A percentile compares a stretch with the other conserved stretches of the same genome.
Conservation (phyloP, 2,113 vertebrate species). For the Eulacestoma nigropectus region DNA sequence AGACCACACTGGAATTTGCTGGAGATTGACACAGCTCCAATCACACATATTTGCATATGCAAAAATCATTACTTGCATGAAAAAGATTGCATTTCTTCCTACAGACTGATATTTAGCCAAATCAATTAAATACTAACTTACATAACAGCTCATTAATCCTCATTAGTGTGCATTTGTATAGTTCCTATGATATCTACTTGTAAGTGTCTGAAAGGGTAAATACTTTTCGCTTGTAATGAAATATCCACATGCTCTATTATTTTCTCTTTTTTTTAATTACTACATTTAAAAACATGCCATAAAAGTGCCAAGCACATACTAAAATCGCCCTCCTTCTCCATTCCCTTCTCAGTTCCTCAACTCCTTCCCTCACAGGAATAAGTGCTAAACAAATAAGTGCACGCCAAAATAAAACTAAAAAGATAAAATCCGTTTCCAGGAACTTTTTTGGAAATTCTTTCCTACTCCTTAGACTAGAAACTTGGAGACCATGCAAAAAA, state of each 20-base stretch:
- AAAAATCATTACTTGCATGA: neutral
- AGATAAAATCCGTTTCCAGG: neutral
- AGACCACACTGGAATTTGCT: neutral
- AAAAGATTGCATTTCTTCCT: neutral
- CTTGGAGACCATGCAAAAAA: neutral
- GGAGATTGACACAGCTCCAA: neutral
- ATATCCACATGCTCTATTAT: neutral
- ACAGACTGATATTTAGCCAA: neutral
- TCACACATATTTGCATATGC: conserved; percentile 17
- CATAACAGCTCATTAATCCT: neutral
- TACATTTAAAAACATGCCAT: neutral
- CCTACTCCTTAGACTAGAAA: neutral
- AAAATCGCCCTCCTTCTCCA: neutral
- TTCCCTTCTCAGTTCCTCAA: neutral
- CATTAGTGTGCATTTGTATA: neutral
- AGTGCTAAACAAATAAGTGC: neutral
- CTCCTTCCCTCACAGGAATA: neutral
- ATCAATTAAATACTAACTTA: conserved; percentile 7
- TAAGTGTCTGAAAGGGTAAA: neutral
- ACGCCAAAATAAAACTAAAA: neutral
- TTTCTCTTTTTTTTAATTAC: neutral
- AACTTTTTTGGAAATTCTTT: neutral
- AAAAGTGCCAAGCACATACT: neutral
- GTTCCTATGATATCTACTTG: neutral
- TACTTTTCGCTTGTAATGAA: neutral